phyloP scores from a whole-genome alignment of 2,113 vertebrate species.

The Synodontis membranacea region DNA sequence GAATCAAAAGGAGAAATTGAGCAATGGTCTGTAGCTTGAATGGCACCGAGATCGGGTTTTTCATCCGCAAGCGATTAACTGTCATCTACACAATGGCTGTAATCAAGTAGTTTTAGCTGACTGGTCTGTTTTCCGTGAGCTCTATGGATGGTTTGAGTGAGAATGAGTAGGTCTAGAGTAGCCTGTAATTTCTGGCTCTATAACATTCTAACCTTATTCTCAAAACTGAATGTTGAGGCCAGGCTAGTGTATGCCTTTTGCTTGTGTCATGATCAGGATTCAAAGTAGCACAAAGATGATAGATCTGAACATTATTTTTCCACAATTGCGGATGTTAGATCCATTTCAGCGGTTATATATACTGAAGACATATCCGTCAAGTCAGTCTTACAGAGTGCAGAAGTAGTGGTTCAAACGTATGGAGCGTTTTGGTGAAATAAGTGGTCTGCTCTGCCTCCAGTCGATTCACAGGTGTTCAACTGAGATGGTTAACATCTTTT shows the following conservation, averaged over 20 bases:
- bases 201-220: neutral
- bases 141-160: neutral
- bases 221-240: neutral
- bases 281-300: neutral
- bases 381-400: neutral
- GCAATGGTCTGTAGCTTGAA: neutral
- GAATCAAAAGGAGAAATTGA: constrained; percentile 6
- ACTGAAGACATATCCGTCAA: neutral
- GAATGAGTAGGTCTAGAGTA: neutral
- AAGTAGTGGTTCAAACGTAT: neutral
- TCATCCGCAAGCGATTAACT: neutral
- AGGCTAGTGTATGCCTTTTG: neutral
- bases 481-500: neutral
- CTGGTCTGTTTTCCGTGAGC: neutral
- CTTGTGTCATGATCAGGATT: neutral
- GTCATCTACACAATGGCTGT: neutral
- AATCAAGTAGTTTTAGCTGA: constrained; percentile 7
- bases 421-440: neutral
- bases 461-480: neutral
- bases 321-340: neutral
- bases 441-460: neutral
- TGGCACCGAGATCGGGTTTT: neutral
- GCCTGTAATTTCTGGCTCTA: neutral
- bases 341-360: neutral
- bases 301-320: neutral